Percentiles rank a stretch among this genome's conserved stretches.
These are phyloP conservation scores for Petrophora chlorosata DNA, from an alignment of 2,888 invertebrate species.

Conservation along the genomic window DNA sequence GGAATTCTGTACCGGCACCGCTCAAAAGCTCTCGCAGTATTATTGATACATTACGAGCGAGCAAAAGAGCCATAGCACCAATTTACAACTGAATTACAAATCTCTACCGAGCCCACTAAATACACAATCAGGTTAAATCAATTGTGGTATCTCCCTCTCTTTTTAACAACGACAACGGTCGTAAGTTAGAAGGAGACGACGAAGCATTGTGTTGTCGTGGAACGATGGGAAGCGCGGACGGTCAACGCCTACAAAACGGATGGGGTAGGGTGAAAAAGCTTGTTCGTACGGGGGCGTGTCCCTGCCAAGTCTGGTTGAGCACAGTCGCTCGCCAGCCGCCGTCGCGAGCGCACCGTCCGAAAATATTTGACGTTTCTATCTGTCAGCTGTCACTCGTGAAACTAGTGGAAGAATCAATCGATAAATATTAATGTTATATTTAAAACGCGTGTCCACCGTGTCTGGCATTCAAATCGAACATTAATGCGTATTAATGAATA, in stretches of 20 bases:
- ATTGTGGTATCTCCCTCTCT: slow-evolving; percentile 57
- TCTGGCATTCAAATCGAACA: slow-evolving; percentile 49
- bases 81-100: slow-evolving; percentile 83
- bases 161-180: slow-evolving; percentile 24
- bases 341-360: slow-evolving; percentile 61
- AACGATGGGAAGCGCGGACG: slow-evolving; percentile 54
- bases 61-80: slow-evolving; percentile 75
- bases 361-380: slow-evolving; percentile 61
- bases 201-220: slow-evolving; percentile 44
- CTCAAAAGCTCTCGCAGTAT: slow-evolving; percentile 60
- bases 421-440: slow-evolving; percentile 53
- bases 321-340: slow-evolving; percentile 71
- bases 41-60: slow-evolving; percentile 81
- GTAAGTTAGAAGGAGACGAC: slow-evolving; percentile 43
- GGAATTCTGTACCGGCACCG: slow-evolving; percentile 68
- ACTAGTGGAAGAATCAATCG: slow-evolving; percentile 42
- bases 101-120: slow-evolving; percentile 75
- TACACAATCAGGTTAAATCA: slow-evolving; percentile 80
- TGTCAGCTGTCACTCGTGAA: slow-evolving; percentile 62
- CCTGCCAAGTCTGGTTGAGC: slow-evolving; percentile 40
- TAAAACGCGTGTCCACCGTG: slow-evolving; percentile 39
- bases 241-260: slow-evolving; percentile 68
- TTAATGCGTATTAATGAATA: slow-evolving; percentile 49
- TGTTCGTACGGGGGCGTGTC: slow-evolving; percentile 77
- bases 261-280: slow-evolving; percentile 72